These are phyloP conservation scores for Dryadula phaetusa DNA, from an alignment of 2,888 invertebrate genomes.

Conservation along the genomic window DNA sequence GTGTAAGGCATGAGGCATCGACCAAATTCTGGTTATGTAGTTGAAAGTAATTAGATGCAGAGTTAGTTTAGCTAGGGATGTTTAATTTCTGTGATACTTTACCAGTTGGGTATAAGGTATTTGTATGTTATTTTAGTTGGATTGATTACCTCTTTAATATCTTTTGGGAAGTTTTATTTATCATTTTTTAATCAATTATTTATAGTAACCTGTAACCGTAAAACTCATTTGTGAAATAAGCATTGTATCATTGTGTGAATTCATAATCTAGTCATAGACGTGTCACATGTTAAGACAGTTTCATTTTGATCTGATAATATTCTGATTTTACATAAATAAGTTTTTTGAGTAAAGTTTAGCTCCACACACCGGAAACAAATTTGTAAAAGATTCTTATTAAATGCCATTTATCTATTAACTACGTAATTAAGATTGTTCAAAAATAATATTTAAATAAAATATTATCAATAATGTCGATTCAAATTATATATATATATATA, in stretches of 20 bases:
- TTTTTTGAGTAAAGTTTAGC: background rate
- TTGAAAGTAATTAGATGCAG: constrained; percentile 65
- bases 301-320: constrained; percentile 5
- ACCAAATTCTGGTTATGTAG: constrained; percentile 70
- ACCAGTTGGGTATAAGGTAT: constrained; percentile 80
- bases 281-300: background rate
- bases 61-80: constrained; percentile 81
- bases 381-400: background rate
- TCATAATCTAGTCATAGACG: constrained; percentile 39
- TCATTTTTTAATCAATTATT: constrained; percentile 33
- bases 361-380: background rate
- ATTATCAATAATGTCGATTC: constrained; percentile 16
- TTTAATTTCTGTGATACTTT: constrained; percentile 84
- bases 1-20: constrained; percentile 52
- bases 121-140: constrained; percentile 65
- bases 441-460: background rate
- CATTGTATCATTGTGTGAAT: constrained; percentile 26
- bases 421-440: background rate
- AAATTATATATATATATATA: constrained; percentile 9
- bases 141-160: constrained; percentile 45
- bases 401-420: background rate
- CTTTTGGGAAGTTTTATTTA: constrained; percentile 44
- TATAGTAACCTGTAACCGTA: background rate
- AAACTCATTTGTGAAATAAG: constrained; percentile 3
- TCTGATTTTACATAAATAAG: background rate